Evolutionary conservation across 1,140 invertebrate genomes (phyloP), one percentile per base, ranked within the genome.

Genomic region (Ostrea denselamellosa): DNA sequence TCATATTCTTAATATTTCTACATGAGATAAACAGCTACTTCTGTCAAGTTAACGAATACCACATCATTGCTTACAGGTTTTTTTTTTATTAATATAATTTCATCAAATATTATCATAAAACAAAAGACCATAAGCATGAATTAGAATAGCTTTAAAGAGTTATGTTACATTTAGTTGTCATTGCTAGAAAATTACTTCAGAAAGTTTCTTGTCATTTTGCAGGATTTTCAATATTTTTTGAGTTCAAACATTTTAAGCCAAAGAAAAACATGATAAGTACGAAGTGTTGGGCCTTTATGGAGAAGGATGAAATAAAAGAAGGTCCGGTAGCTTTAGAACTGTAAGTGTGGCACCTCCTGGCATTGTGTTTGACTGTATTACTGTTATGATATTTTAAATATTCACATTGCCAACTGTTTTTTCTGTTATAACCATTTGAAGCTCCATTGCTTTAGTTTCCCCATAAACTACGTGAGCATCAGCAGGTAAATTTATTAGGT

Each of bases 191-290:
- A 44, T 44, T 44, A 44, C 34, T 44, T 44, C 5, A 5, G 34
- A 44, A 44, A 44, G 34, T 71, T 71, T 82, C n/a, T n/a, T 51
- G 8, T 53, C 52, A 52, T 88, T 12, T 90, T 91, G 8, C 88
- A 94, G 93, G 91, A 58, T 94, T 92, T 92, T 93, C 92, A 52
- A 89, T 94, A 83, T 94, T 94, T 90, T 94, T 94, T 93, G 93
- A 94, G 87, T 93, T 94, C 86, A 93, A 94, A 85, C 93, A 94
- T 90, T 94, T 90, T 87, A 94, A 94, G 88, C 93, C 93, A 77
- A 92, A 93, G 89, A 94, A 94, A 87, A 90, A 90, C 62, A 88
- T 65, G 34, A 88, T 93, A 28, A 94, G 93, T 88, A 93, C 92
- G 7, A 91, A 92, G 85, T 94, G 93, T 87, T 94, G 93, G 93